Evolutionary conservation across 2,113 vertebrate genomes (phyloP).

Genomic region (Prolemur simus): DNA sequence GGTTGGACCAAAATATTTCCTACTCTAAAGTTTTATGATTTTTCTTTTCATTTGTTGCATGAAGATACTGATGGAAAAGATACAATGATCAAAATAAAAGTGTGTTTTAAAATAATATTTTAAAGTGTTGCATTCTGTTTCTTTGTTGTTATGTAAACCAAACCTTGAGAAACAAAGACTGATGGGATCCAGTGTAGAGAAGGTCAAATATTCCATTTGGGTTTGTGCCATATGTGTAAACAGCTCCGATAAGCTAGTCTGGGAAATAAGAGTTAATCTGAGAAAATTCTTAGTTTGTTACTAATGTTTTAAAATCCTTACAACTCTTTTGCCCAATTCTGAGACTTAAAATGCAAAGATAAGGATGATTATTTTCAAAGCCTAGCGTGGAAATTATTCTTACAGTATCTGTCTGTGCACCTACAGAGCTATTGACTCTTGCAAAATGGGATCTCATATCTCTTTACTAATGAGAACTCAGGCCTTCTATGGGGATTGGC

Average conservation of each 20-base stretch:
- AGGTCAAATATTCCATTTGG: neutral
- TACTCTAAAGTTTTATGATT: neutral
- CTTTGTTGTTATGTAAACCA: neutral
- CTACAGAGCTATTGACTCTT: neutral
- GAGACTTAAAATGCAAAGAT: neutral
- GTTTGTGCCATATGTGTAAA: neutral
- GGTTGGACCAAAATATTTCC: neutral
- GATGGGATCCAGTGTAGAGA: neutral
- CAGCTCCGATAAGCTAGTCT: neutral
- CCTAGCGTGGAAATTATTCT: neutral
- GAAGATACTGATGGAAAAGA: neutral
- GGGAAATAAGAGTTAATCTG: neutral
- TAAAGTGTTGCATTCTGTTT: neutral
- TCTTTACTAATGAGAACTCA: conserved; percentile 30
- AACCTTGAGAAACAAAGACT: neutral
- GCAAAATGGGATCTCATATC: neutral
- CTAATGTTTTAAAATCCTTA: conserved; percentile 35
- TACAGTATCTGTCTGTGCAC: neutral
- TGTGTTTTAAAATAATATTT: neutral
- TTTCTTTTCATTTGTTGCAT: neutral
- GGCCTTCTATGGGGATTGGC: neutral
- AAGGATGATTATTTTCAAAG: neutral
- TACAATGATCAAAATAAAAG: neutral
- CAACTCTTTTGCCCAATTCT: neutral
- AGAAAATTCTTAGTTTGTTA: neutral